A percentile compares a stretch with the other conserved stretches of the same genome.
Conservation (phyloP, 2,113 vertebrate genomes). For the Nothoprocta perdicaria region DNA sequence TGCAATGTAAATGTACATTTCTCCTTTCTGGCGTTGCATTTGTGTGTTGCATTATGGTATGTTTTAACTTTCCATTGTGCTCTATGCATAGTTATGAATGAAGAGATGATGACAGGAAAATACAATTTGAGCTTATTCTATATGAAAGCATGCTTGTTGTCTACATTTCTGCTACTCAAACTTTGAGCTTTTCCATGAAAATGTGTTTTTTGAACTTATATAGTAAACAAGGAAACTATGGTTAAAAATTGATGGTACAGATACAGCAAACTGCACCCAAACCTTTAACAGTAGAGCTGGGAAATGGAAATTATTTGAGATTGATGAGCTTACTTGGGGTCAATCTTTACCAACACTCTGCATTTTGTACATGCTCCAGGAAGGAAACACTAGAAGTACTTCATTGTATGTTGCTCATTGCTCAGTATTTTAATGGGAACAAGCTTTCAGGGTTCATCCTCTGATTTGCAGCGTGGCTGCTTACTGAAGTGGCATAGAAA, state of each 20-base stretch:
- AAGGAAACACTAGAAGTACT: background rate
- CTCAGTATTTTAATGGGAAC: background rate
- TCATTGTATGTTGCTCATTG: background rate
- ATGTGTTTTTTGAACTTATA: background rate
- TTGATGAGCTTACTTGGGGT: background rate
- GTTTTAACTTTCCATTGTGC: background rate
- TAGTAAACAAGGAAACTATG: background rate
- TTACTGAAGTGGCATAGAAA: background rate
- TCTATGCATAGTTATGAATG: background rate
- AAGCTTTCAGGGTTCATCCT: background rate
- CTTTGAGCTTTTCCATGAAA: background rate
- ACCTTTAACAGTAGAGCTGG: fast-evolving
- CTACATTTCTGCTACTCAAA: background rate
- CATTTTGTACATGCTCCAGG: background rate
- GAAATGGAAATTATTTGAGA: background rate
- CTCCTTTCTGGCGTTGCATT: background rate
- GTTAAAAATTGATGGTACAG: background rate
- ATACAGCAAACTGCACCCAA: background rate
- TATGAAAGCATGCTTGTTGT: background rate
- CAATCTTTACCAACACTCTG: background rate
- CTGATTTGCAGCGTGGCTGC: background rate
- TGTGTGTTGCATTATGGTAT: background rate
- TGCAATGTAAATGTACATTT: background rate
- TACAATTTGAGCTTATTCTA: background rate
- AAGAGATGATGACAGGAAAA: background rate